Evolutionary conservation across 2,888 invertebrate genomes (phyloP).

Genomic region (Sminthurinus aureus): DNA sequence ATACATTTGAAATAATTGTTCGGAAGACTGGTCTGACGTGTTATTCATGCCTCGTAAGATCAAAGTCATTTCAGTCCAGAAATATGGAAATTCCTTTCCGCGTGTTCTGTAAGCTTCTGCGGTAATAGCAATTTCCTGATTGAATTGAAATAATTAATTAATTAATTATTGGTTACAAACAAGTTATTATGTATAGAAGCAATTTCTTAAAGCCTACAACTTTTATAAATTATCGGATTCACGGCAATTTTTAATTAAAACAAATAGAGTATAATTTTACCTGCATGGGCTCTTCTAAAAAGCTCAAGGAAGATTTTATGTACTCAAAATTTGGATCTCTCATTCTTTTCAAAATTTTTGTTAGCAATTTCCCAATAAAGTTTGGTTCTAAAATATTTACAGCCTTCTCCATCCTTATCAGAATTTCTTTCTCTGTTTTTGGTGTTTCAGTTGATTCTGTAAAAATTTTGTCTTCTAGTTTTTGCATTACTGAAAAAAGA

Average conservation of each 20-base stretch:
- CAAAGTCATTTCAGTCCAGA: conserved; percentile 50
- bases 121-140: conserved; percentile 47
- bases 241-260: too few relatives aligned
- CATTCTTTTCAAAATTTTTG: conserved; percentile 9
- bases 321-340: neutral
- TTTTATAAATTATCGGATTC: too few relatives aligned
- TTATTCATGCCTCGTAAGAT: conserved; percentile 42
- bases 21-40: neutral
- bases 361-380: conserved; percentile 32
- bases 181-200: too few relatives aligned
- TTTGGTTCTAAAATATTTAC: conserved; percentile 31
- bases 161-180: too few relatives aligned
- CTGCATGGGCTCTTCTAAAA: conserved; percentile 45
- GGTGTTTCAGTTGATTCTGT: conserved; percentile 14
- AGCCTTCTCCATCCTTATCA: conserved; percentile 18
- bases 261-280: too few relatives aligned
- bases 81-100: conserved; percentile 38
- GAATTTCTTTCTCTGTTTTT: neutral
- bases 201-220: too few relatives aligned
- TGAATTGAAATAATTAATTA: too few relatives aligned
- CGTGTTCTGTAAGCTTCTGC: conserved; percentile 49
- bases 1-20: conserved; percentile 25
- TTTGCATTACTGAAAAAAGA: conserved; percentile 5
- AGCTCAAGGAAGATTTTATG: too few relatives aligned
- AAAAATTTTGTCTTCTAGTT: conserved; percentile 22